Evolutionary conservation across 2,113 vertebrate genomes (phyloP).

Genomic region (Hippolais icterina): DNA sequence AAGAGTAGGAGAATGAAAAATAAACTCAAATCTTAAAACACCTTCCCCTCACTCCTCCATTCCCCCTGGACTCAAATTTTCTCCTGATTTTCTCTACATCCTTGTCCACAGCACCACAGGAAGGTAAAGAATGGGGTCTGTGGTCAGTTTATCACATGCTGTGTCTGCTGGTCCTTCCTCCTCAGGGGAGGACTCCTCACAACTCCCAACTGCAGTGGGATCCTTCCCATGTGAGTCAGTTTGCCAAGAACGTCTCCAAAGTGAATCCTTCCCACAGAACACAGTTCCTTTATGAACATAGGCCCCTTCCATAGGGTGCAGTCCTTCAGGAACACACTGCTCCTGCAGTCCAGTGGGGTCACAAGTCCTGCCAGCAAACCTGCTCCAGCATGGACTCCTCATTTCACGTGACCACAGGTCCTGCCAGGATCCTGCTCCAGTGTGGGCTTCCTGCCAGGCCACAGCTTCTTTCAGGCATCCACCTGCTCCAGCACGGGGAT

Average conservation of each 20-base stretch:
- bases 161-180: neutral
- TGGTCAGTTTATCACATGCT: neutral
- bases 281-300: rapidly evolving
- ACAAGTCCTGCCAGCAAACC: neutral
- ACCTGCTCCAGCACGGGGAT: neutral
- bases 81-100: neutral
- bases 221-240: neutral
- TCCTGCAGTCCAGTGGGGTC: neutral
- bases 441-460: neutral
- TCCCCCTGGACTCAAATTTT: neutral
- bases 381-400: neutral
- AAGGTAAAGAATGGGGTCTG: neutral
- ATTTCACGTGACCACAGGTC: neutral
- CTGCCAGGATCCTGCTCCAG: neutral
- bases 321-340: neutral
- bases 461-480: neutral
- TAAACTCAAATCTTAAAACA: neutral
- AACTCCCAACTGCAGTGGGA: no score
- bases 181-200: neutral
- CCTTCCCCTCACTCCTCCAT: neutral
- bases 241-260: neutral
- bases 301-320: rapidly evolving
- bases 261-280: neutral
- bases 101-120: rapidly evolving
- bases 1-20: neutral